Base-by-base conservation (phyloP, 2,888 invertebrate genomes). In the Diaphora mendica region DNA sequence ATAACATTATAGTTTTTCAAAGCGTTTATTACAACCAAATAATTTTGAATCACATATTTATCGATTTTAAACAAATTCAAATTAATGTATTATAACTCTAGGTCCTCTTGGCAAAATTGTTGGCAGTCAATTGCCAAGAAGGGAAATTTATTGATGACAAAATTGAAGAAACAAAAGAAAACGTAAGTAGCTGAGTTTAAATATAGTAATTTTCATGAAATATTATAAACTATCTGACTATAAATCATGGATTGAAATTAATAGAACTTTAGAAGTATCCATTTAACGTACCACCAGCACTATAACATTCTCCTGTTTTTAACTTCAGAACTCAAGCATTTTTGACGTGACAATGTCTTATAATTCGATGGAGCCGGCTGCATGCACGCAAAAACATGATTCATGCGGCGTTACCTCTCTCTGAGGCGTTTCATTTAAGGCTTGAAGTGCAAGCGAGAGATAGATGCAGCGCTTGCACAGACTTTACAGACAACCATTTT, bases 81-180 rank as follows among this genome's bases (percentile, higher is more conserved):
- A 55, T 23, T 33, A 2, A 35, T 15, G 23, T 55, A 17, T 69
- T 62, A 30, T 11, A 35, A 30, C 90, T 87, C 59, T 71, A 95
- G 95, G 89, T 94, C 87, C 88, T 95, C 85, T 91, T 93, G 86
- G 90, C 90, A 82, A 91, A 92, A 87, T 84, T 93, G 77, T 86
- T 92, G 86, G 85, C 91, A 76, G 85, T 91, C 80, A 91, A 91
- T 88, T 91, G 92, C 83, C 93, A 94, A 88, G 90, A 92, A 90
- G 91, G 91, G 77, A 88, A 89, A 70, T 77, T 81, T 64, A 68
- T 83, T 76, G 86, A 89, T 79, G 87, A 87, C 55, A 79, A 79
- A 71, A 82, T 84, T 64, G 82, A 86, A 48, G 81, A 86, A 70
- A 78, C 83, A 67, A 77, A 82, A 48, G 83, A 85, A 68, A 85